These are phyloP conservation scores for Harpegnathos saltator DNA, from an alignment of 1,140 invertebrate species.

Conservation along the genomic window DNA sequence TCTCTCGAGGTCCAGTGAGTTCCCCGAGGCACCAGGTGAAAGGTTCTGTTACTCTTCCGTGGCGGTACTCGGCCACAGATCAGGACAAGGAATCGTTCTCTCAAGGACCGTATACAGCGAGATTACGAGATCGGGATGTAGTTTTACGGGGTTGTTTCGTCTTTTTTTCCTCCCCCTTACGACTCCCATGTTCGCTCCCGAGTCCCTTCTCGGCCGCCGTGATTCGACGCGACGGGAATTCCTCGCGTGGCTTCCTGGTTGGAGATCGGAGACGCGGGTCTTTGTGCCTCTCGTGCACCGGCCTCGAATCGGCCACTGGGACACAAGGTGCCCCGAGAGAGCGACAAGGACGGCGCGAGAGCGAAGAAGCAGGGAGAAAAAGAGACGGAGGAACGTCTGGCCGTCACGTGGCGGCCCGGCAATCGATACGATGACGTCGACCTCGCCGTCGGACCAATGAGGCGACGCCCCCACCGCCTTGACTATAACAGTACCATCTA, in stretches of 20 bases:
- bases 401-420: slow-evolving; percentile 60
- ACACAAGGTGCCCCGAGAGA: slow-evolving; percentile 26
- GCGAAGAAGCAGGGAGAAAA: not conserved
- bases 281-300: slow-evolving; percentile 52
- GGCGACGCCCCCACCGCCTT: slow-evolving; percentile 28
- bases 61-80: too few relatives aligned
- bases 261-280: not conserved
- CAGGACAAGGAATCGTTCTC: too few relatives aligned
- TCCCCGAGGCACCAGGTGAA: too few relatives aligned
- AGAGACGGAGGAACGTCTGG: slow-evolving; percentile 19
- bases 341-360: slow-evolving; percentile 7
- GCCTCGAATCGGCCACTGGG: slow-evolving; percentile 60
- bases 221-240: not conserved
- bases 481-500: slow-evolving; percentile 60
- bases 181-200: too few relatives aligned
- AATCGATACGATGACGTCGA: slow-evolving; percentile 79
- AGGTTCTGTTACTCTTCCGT: too few relatives aligned
- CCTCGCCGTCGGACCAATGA: slow-evolving; percentile 64
- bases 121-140: too few relatives aligned
- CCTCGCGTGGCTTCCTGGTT: slow-evolving; percentile 35
- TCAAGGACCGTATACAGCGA: too few relatives aligned
- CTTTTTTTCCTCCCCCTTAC: too few relatives aligned
- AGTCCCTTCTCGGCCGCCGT: not conserved
- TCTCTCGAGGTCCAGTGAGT: too few relatives aligned
- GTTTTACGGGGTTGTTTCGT: too few relatives aligned